Base-by-base conservation (phyloP, 2,113 vertebrate species). In the Entomyzon cyanotis region DNA sequence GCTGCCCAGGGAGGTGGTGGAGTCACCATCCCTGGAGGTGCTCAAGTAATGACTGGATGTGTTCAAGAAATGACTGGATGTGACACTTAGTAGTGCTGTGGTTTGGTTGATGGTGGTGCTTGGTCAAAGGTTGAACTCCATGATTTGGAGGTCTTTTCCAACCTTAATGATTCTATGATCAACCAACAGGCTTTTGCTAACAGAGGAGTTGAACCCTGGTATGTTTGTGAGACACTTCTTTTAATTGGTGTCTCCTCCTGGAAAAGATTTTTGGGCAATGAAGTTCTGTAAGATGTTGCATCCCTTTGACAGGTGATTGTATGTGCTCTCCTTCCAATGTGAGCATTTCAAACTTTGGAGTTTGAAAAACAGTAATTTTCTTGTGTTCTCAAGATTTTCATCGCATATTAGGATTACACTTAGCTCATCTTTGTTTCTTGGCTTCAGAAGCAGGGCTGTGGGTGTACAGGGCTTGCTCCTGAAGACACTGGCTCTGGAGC, bases 331-430 rank as follows among this genome's bases (percentile, higher is more conserved):
- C 49, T 78, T 39, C 59, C 90, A 5, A 80, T 86, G 55, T 5
- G 47, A 83, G 64, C 33, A 11, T 80, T 90, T 95, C 63, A 67
- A 19, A 59, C 89, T 90, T 52, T 50, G 39, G 50, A 84, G 49
- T 88, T 83, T 93, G 91, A 90, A 84, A 94, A 81, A 94, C 62
- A 83, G 67, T 62, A 83, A 94, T 90, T 95, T 94, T 17, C 52
- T 79, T 87, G 3, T 76, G 50, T 84, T 96, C 65, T 89, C 37
- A 58, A 68, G 65, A 39, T 75, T 85, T 93, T 80, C n/a, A 42
- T 44, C 5, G 5, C 58, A 2, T 76, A 22, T 60, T 58, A 83
- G 58, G 55, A 70, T 33, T 63, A 41, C 37, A 22, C 37, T 70
- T 93, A 35, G 18, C 65, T 75, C 21, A 87, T 55, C 91, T 85